These are phyloP conservation scores for Erebia ligea DNA, from an alignment of 2,888 invertebrate genomes.

Conservation along the genomic window DNA sequence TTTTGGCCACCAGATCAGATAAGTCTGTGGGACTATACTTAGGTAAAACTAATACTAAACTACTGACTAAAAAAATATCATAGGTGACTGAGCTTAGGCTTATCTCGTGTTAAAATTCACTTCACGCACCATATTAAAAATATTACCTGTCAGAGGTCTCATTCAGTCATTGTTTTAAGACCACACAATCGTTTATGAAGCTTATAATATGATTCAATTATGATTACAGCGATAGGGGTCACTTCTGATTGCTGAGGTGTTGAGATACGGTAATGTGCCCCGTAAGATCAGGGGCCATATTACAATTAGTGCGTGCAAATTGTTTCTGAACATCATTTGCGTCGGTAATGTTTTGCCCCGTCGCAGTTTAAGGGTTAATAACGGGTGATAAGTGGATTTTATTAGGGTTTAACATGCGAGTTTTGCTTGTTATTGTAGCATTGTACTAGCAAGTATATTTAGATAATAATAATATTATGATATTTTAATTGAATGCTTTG, in stretches of 20 bases:
- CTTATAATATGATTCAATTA: constrained; percentile 24
- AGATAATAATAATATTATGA: background rate
- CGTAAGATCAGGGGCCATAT: constrained; percentile 35
- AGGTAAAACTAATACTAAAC: too few species aligned
- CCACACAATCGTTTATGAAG: constrained; percentile 17
- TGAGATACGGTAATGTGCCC: constrained; percentile 19
- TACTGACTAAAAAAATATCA: too few species aligned
- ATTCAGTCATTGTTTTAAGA: constrained; percentile 21
- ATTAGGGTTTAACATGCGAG: constrained; percentile 25
- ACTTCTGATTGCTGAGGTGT: constrained; percentile 35
- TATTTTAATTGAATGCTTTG: too few species aligned
- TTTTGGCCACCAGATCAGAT: too few species aligned
- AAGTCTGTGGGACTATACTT: too few species aligned
- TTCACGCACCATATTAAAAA: background rate
- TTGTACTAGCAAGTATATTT: background rate
- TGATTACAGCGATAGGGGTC: constrained; percentile 33
- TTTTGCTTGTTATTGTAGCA: background rate
- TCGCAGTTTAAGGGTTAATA: constrained; percentile 31
- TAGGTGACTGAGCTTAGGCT: too few species aligned
- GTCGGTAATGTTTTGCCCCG: constrained; percentile 24
- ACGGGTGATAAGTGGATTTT: constrained; percentile 23
- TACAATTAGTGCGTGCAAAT: constrained; percentile 27
- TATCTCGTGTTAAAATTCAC: background rate
- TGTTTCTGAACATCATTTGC: constrained; percentile 21
- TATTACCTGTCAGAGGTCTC: background rate